Base-by-base conservation (phyloP, 2,113 vertebrate species). In the Antigone vipio region DNA sequence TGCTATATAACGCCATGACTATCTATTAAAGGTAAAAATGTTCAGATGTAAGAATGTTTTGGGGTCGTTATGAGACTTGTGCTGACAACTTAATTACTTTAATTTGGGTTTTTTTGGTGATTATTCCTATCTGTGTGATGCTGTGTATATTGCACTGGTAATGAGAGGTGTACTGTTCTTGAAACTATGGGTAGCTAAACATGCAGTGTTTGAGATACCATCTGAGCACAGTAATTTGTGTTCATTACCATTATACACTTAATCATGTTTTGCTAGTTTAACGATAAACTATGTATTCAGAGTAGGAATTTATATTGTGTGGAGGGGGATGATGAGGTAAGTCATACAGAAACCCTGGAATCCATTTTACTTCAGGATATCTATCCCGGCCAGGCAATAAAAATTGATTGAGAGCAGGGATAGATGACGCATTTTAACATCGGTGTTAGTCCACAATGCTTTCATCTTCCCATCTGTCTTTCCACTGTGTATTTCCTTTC, bases 401-500 rank as follows among this genome's bases (percentile, higher is more conserved):
- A 59, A 75, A 89, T 80, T 86, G 82, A 92, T 27, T 75, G 68
- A 91, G 75, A 69, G 24, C 88, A 89, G 50, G 52, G 71, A 49
- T 63, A 63, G 55, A 90, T 94, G 92, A 92, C 2, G 38, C 85
- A 80, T 94, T 95, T 95, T 80, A 77, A 40, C 87, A 89, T 38
- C 64, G 18, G 45, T 58, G 69, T 89, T 91, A 90, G 83, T 91
- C 84, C 80, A 82, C 81, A 93, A 42, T 79, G 89, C 84, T 93
- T 95, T 97, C 77, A 89, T 94, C 66, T 89, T 92, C 62, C 83
- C 92, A 95, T 95, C 89, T 96, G 90, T 83, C 71, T 96, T 94
- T 76, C 56, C 45, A 68, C 38, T 62, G 75, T 82, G 27, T 55
- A 50, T 74, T 85, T 85, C 74, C 79, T 87, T 69, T 60, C 79